Base-by-base conservation (phyloP, 2,113 vertebrate genomes). In the Sturnus vulgaris region DNA sequence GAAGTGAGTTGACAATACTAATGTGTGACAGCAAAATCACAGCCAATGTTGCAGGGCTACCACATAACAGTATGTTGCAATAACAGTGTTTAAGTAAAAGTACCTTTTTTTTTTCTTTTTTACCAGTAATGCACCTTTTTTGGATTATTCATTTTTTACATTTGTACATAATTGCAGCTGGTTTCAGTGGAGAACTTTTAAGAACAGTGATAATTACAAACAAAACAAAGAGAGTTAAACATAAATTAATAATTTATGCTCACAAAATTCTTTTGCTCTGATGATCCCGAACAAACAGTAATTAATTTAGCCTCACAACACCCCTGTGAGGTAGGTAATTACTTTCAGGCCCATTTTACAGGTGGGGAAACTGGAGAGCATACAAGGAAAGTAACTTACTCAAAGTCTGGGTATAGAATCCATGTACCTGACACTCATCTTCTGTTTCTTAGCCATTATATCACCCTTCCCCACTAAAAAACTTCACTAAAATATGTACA, bases 281-380 rank as follows among this genome's bases (percentile, higher is more conserved):
- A 87, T 61, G 50, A 71, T 79, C 35, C 76, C 66, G 64, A 88
- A 70, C 15, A 77, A 73, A 70, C 31, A 70, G 55, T 56, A 47
- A 68, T 35, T 78, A 70, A 86, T 76, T 93, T 68, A 96, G 60
- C 82, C 92, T 95, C 86, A 92, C 85, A 81, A 39, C 53, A 61
- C 7, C 10, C 18, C 37, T 86, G 88, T 60, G 60, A 95, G 69
- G 64, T 60, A 75, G 52, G 12, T 42, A 80, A 82, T 68, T 42
- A 68, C 23, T 75, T 50, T 42, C 60, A 82, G 40, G 21, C 56
- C 68, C 53, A 61, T 75, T 83, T 92, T 82, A 71, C 15, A 88
- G 31, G 20, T 77, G 57, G n/a, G 60, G n/a, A 92, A 90, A 75
- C 35, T 63, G 56, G 60, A 59, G 60, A 13, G 39, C 55, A 59